These are phyloP conservation scores for Pongo pygmaeus DNA, from an alignment of 2,113 vertebrate genomes.

Conservation along the genomic window DNA sequence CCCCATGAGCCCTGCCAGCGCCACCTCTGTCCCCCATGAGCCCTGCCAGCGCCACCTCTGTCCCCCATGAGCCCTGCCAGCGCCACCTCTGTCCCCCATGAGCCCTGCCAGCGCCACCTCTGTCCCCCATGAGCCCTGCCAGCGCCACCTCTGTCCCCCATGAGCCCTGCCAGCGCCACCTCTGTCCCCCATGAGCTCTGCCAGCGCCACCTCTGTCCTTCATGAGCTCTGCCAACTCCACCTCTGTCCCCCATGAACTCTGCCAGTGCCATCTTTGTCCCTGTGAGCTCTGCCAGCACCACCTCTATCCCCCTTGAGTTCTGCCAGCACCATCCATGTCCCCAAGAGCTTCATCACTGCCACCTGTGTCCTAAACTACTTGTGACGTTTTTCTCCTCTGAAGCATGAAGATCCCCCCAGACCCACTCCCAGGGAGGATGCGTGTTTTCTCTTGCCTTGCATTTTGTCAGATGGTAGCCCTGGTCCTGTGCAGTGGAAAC, in stretches of 20 bases:
- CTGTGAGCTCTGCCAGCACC: neutral
- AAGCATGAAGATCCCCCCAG: accelerated
- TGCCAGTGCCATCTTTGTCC: neutral
- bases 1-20: accelerated
- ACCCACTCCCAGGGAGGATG: accelerated
- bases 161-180: too few relatives aligned
- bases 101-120: too few relatives aligned
- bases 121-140: too few relatives aligned
- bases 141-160: too few relatives aligned
- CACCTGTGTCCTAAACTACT: neutral
- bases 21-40: accelerated
- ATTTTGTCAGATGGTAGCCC: accelerated
- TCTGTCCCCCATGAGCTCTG: too few relatives aligned
- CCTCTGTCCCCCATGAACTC: neutral
- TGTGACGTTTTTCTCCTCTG: accelerated
- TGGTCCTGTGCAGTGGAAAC: neutral
- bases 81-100: too few relatives aligned
- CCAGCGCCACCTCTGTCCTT: accelerated
- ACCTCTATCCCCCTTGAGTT: neutral
- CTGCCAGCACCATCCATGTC: neutral
- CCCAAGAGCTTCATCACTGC: accelerated
- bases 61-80: accelerated
- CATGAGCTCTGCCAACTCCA: neutral
- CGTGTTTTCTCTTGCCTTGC: accelerated
- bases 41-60: too few relatives aligned